Conservation (phyloP, 2,797 vertebrate genomes). For the Pyrocephalus nanus region DNA sequence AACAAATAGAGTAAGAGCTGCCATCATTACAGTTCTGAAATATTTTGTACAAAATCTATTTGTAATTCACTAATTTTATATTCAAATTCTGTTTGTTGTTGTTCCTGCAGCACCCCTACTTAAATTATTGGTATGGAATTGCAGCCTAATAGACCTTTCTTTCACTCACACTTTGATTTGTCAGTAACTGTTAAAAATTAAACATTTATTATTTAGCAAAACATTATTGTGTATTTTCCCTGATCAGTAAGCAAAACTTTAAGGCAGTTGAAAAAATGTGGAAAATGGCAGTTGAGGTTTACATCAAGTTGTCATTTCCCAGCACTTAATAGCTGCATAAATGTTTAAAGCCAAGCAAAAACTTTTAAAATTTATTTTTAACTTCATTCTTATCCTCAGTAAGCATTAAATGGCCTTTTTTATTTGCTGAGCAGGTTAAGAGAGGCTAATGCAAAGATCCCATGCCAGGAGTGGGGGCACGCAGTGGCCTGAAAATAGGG, state of each 20-base stretch:
- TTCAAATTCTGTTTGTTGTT: not conserved
- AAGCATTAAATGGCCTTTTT: not conserved
- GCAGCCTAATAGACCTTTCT: not conserved
- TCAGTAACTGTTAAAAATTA: not conserved
- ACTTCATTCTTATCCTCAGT: not conserved
- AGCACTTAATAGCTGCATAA: not conserved
- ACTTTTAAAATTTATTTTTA: not conserved
- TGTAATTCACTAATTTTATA: not conserved
- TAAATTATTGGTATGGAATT: not conserved
- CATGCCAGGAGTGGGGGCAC: not conserved
- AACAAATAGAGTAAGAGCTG: not conserved
- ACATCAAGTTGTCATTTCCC: not conserved
- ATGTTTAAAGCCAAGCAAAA: not conserved
- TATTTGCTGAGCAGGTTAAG: not conserved
- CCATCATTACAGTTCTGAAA: not conserved
- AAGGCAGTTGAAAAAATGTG: not conserved
- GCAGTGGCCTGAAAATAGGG: not conserved
- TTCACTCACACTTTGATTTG: not conserved
- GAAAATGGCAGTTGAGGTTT: not conserved
- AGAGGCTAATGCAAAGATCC: not conserved
- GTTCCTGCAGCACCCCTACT: not conserved
- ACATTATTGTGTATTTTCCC: not conserved
- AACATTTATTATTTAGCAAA: slow-evolving; percentile 24
- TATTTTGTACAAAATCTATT: not conserved
- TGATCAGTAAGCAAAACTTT: slow-evolving; percentile 10